Conservation (phyloP, 2,113 vertebrate genomes). For the Aptenodytes patagonicus region DNA sequence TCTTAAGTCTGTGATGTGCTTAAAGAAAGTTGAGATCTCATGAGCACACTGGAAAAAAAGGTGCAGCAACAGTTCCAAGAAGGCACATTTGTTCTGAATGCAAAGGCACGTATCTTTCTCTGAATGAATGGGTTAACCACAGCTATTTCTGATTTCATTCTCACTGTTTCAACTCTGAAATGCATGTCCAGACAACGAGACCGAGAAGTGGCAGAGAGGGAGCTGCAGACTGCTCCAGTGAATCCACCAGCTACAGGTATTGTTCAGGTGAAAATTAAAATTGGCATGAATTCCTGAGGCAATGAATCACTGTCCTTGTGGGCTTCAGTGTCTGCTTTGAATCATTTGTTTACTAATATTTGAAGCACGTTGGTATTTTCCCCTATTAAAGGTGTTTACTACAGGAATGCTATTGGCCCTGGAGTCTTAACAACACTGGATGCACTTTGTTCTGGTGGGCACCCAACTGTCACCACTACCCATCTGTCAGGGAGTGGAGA, state of each 20-base stretch:
- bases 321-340: constrained; percentile 39
- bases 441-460: neutral
- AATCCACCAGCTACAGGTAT: neutral
- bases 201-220: neutral
- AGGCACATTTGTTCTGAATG: neutral
- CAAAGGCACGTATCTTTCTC: neutral
- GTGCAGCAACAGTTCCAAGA: neutral
- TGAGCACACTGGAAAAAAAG: neutral
- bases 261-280: constrained; percentile 20
- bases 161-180: neutral
- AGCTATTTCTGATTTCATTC: constrained; percentile 41
- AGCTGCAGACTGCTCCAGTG: constrained; percentile 19
- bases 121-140: constrained; percentile 14
- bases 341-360: constrained; percentile 49
- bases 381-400: constrained; percentile 16
- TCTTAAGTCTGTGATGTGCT: neutral
- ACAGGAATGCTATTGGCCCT: neutral
- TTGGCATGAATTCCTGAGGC: neutral
- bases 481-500: neutral
- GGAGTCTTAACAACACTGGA: neutral
- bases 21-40: neutral
- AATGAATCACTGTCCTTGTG: constrained; percentile 16
- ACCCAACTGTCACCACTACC: neutral
- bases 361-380: neutral
- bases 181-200: constrained; percentile 9